Evolutionary conservation across 2,888 invertebrate species (phyloP).

Genomic region (Sesamia inferens): DNA sequence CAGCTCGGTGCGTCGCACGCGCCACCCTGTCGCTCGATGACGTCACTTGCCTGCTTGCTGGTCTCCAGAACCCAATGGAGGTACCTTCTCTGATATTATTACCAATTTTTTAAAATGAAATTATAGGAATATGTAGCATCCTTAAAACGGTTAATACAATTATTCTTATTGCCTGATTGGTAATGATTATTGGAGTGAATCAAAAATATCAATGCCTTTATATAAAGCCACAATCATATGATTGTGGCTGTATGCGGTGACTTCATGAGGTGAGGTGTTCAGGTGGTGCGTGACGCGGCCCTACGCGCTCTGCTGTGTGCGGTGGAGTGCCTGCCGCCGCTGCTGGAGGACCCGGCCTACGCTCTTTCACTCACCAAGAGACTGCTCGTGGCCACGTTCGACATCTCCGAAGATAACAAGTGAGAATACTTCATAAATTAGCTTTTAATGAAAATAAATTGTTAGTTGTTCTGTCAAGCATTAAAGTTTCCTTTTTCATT

Average conservation of each 20-base stretch:
- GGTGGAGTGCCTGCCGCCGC: conserved; percentile 93
- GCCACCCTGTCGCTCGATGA: conserved; percentile 91
- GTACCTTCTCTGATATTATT: conserved; percentile 64
- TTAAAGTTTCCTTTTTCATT: neutral
- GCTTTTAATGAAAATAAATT: neutral
- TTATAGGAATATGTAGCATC: no score
- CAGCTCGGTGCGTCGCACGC: conserved; percentile 94
- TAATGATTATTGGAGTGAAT: neutral
- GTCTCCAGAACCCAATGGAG: conserved; percentile 93
- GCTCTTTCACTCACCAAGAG: conserved; percentile 92
- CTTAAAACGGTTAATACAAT: neutral
- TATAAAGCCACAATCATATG: no score
- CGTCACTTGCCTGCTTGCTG: conserved; percentile 93
- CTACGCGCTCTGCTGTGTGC: conserved; percentile 93
- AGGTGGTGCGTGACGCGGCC: conserved; percentile 94
- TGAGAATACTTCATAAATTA: conserved; percentile 60
- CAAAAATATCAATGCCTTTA: no score
- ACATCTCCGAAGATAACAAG: conserved; percentile 93
- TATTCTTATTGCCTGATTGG: neutral
- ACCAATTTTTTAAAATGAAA: no score
- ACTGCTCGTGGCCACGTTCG: conserved; percentile 96
- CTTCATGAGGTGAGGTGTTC: conserved; percentile 42
- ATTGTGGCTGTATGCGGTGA: no score
- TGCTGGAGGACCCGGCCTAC: conserved; percentile 90
- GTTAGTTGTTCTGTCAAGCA: neutral